These are phyloP conservation scores for Timema cristinae DNA, from an alignment of 2,888 invertebrate genomes.

Conservation along the genomic window DNA sequence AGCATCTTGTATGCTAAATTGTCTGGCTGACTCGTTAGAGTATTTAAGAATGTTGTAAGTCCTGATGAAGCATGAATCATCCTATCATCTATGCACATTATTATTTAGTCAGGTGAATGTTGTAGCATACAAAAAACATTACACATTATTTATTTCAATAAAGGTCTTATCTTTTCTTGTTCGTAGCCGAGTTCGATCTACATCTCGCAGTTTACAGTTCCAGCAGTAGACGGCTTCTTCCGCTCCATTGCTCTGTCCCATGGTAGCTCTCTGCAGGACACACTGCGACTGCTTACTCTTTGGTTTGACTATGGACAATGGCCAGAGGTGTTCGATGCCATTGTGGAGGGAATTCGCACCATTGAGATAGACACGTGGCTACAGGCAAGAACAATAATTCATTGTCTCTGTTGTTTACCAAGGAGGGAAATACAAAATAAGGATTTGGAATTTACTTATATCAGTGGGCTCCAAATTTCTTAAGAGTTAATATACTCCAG, in stretches of 20 bases:
- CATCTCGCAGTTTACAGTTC: conserved; percentile 78
- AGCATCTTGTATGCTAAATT: neutral
- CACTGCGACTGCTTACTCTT: conserved; percentile 86
- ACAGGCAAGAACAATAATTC: conserved; percentile 53
- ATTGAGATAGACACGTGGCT: conserved; percentile 99
- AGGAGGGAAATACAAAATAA: no score
- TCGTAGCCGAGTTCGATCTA: conserved; percentile 42
- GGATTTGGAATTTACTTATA: no score
- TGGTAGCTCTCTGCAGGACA: conserved; percentile 93
- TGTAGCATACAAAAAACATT: neutral
- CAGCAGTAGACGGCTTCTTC: conserved; percentile 94
- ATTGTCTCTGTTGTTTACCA: no score
- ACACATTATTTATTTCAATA: neutral
- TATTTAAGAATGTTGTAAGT: neutral
- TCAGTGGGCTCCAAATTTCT: no score
- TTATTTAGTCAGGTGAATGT: neutral
- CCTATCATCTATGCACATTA: neutral
- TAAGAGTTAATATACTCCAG: no score
- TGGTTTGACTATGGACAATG: conserved; percentile 99
- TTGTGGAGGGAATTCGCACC: conserved; percentile 84
- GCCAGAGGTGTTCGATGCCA: conserved; percentile 88
- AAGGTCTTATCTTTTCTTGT: no score
- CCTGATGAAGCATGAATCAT: no score
- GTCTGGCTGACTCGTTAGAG: neutral
- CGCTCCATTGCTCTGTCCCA: conserved; percentile 89